phyloP scores from a whole-genome alignment of 2,888 invertebrate species.

The Helicoverpa assulta region DNA sequence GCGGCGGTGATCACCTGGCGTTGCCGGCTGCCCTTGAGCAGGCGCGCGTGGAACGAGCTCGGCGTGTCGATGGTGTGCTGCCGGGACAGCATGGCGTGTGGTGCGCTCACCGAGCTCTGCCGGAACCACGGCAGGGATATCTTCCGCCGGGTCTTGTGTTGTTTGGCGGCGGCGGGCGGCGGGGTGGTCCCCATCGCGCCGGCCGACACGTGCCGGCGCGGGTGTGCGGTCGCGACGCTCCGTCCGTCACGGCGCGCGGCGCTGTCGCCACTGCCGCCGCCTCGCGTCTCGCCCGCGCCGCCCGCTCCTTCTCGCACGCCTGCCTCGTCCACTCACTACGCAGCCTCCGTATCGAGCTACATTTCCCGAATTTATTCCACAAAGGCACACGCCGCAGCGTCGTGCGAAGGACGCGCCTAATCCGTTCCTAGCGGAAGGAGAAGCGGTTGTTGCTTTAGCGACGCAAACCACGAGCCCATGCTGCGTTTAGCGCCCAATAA shows the following conservation, averaged over 20 bases:
- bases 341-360: slow-evolving; percentile 89
- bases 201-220: slow-evolving; percentile 75
- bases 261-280: slow-evolving; percentile 77
- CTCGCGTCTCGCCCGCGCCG: slow-evolving; percentile 69
- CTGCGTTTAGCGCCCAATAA: slow-evolving; percentile 38
- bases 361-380: slow-evolving; percentile 80
- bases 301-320: slow-evolving; percentile 61
- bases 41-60: slow-evolving; percentile 94
- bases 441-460: slow-evolving; percentile 44
- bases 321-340: slow-evolving; percentile 80
- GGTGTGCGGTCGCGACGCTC: slow-evolving; percentile 76
- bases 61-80: slow-evolving; percentile 98
- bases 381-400: slow-evolving; percentile 74
- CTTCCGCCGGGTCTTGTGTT: slow-evolving; percentile 94
- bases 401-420: slow-evolving; percentile 85
- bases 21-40: slow-evolving; percentile 92
- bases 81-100: slow-evolving; percentile 94
- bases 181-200: slow-evolving; percentile 79
- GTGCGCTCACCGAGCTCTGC: slow-evolving; percentile 93
- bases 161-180: slow-evolving; percentile 81
- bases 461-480: slow-evolving; percentile 30
- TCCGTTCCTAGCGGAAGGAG: slow-evolving; percentile 77
- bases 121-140: slow-evolving; percentile 97
- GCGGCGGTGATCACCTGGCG: slow-evolving; percentile 82
- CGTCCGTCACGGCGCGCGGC: slow-evolving; percentile 80